A percentile compares a stretch with the other conserved stretches of the same genome.
Conservation (phyloP, 92 coral and sea anemone species). For the Palythoa grandiflora region DNA sequence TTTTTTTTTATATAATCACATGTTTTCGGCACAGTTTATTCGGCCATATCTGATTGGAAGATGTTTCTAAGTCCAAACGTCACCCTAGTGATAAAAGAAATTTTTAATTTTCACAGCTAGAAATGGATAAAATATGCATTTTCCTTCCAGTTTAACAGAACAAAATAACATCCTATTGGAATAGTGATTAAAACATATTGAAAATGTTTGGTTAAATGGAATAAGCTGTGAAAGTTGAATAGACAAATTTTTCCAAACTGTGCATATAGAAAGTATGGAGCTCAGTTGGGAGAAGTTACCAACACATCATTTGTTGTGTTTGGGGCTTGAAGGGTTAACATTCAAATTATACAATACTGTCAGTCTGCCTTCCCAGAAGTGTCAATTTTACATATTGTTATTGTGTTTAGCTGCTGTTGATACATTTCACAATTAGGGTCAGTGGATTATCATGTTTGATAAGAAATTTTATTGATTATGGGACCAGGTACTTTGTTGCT, state of each 20-base stretch:
- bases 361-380: not conserved
- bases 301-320: too few species aligned
- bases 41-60: not conserved
- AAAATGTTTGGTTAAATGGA: too few species aligned
- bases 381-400: too few species aligned
- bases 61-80: not conserved
- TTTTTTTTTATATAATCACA: not conserved
- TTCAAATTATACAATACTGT: not conserved
- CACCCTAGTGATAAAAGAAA: conserved; percentile 25
- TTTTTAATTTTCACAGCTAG: not conserved
- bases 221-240: too few species aligned
- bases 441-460: too few species aligned
- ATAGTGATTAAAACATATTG: not conserved
- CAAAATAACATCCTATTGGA: not conserved
- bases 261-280: too few species aligned
- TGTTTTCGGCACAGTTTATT: not conserved
- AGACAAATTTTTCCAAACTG: too few species aligned
- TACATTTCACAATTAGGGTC: not conserved
- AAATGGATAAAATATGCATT: too few species aligned
- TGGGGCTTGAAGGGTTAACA: too few species aligned
- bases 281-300: too few species aligned
- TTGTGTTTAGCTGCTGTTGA: not conserved
- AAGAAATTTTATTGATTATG: too few species aligned
- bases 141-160: not conserved
- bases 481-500: not conserved